Conservation (phyloP, 2,888 invertebrate genomes). For the Hipparchia semele region DNA sequence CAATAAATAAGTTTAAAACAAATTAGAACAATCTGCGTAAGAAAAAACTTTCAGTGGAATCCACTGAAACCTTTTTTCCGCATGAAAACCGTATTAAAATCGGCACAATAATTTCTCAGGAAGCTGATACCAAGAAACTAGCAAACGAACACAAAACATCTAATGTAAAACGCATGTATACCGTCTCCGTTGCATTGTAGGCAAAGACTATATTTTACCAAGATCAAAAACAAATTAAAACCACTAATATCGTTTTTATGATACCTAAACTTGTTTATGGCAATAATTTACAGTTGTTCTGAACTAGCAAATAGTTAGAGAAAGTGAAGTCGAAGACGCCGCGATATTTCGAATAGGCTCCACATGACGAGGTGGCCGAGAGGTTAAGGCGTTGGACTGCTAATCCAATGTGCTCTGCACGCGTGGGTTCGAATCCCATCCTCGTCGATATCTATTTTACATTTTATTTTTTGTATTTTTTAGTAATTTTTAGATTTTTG, state of each 20-base stretch:
- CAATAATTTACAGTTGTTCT: constrained; percentile 1
- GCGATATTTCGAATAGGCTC: constrained; percentile 13
- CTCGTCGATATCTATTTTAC: constrained; percentile 79
- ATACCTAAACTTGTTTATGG: background rate
- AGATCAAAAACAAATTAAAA: background rate
- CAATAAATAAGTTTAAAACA: too few relatives aligned
- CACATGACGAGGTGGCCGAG: constrained; percentile 49
- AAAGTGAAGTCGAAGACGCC: constrained; percentile 11
- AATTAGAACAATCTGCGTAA: too few relatives aligned
- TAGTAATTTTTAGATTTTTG: background rate
- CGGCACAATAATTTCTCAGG: too few relatives aligned
- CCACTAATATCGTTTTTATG: background rate
- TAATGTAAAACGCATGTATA: too few relatives aligned
- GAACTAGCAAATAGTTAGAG: constrained; percentile 3
- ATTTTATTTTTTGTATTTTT: background rate
- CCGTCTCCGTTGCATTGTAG: too few relatives aligned
- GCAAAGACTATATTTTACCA: too few relatives aligned
- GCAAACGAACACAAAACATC: too few relatives aligned
- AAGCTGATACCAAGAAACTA: too few relatives aligned
- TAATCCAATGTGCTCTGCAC: constrained; percentile 85
- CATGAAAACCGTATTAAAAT: too few relatives aligned
- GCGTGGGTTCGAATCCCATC: constrained; percentile 93
- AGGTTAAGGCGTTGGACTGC: constrained; percentile 55
- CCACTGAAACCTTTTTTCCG: too few relatives aligned
- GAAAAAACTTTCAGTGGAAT: too few relatives aligned